phyloP scores from a whole-genome alignment of 2,888 invertebrate genomes.

The Apomyelois bistriatella region DNA sequence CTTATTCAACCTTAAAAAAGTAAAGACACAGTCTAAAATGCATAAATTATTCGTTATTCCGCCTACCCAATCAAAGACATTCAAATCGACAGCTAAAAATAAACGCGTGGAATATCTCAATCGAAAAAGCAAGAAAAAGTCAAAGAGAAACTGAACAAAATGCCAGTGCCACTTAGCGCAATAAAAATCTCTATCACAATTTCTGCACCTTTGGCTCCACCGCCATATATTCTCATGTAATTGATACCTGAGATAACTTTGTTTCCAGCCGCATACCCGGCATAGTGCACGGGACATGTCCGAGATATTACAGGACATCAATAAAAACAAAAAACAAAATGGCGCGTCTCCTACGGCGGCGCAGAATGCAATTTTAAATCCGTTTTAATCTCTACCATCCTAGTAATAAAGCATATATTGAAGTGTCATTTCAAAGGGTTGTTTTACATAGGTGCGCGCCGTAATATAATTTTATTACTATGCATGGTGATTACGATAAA shows the following conservation, averaged over 20 bases:
- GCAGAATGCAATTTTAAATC: conserved; percentile 35
- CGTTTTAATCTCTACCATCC: conserved; percentile 23
- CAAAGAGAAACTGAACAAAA: not conserved
- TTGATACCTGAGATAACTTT: conserved; percentile 29
- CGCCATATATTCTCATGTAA: conserved; percentile 22
- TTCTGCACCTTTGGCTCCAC: conserved; percentile 16
- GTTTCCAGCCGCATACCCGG: conserved; percentile 50
- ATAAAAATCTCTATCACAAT: conserved; percentile 12
- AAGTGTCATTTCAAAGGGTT: conserved; percentile 13
- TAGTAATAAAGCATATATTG: conserved; percentile 23
- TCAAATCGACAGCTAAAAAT: not conserved
- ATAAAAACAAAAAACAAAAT: conserved; percentile 44
- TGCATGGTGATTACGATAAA: conserved; percentile 47
- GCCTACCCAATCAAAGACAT: not conserved
- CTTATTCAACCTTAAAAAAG: not conserved
- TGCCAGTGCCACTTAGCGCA: conserved; percentile 8
- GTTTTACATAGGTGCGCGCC: conserved; percentile 30
- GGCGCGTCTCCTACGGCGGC: conserved; percentile 44
- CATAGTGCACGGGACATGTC: conserved; percentile 61
- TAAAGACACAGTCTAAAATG: not conserved
- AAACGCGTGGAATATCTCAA: conserved; percentile 5
- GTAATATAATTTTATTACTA: conserved; percentile 60
- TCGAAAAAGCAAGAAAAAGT: conserved; percentile 3
- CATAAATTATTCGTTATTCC: not conserved
- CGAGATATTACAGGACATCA: conserved; percentile 44